Percentiles rank a stretch among this genome's conserved stretches.
Conservation (phyloP, 1,140 invertebrate species). For the Drosophila rufa region DNA sequence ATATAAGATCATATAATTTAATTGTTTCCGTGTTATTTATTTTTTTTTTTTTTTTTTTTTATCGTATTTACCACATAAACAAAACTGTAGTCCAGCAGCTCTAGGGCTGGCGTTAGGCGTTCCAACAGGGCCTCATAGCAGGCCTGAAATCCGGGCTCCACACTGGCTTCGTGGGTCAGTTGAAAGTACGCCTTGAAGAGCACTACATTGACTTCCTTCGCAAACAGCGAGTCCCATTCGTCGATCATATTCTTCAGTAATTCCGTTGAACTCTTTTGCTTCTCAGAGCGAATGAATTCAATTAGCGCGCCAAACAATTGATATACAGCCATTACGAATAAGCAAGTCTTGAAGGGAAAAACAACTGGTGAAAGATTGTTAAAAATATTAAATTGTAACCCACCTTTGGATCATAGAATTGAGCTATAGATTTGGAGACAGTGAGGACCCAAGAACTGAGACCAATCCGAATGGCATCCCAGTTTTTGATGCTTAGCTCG, state of each 20-base stretch:
- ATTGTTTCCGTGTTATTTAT: not conserved
- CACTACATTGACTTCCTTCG: constrained; percentile 85
- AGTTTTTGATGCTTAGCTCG: constrained; percentile 86
- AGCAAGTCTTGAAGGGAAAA: constrained; percentile 79
- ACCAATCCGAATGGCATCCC: constrained; percentile 90
- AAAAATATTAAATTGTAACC: not conserved
- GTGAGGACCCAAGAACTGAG: constrained; percentile 87
- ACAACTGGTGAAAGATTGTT: not conserved
- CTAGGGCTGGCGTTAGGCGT: constrained; percentile 52
- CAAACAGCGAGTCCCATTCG: constrained; percentile 88
- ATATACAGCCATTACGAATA: constrained; percentile 86
- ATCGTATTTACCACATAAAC: constrained; percentile 60
- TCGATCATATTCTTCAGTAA: constrained; percentile 86
- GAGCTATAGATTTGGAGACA: constrained; percentile 85
- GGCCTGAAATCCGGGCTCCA: constrained; percentile 43
- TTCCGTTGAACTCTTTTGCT: constrained; percentile 85
- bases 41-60: too few relatives aligned
- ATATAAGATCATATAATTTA: too few relatives aligned
- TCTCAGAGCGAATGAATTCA: constrained; percentile 85
- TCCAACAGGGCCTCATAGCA: constrained; percentile 59
- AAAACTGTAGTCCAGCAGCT: constrained; percentile 67
- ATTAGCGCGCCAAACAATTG: constrained; percentile 86
- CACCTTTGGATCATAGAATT: constrained; percentile 85
- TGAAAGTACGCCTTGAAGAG: constrained; percentile 86
- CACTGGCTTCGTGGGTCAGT: constrained; percentile 48